phyloP scores from a whole-genome alignment of 1,140 invertebrate species.

The Branchinecta lindahli region DNA sequence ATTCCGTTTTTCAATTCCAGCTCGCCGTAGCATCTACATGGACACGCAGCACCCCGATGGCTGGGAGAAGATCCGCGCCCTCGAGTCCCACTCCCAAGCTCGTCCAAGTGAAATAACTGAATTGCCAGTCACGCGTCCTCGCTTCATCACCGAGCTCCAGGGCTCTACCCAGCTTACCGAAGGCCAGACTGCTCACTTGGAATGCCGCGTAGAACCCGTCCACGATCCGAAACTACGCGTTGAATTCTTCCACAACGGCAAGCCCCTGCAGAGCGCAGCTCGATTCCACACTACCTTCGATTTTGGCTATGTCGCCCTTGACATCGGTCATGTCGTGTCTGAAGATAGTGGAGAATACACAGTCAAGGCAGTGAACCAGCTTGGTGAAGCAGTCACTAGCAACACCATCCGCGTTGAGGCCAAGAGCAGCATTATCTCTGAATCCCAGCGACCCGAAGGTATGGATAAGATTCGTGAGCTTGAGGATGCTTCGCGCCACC shows the following conservation, averaged over 20 bases:
- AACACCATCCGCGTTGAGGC: slow-evolving; percentile 65
- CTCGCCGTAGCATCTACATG: slow-evolving; percentile 62
- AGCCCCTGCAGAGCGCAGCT: slow-evolving; percentile 64
- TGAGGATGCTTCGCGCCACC: slow-evolving; percentile 62
- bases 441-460: slow-evolving; percentile 88
- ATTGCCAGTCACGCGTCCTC: slow-evolving; percentile 53
- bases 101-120: slow-evolving; percentile 64
- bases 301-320: slow-evolving; percentile 85
- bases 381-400: slow-evolving; percentile 67
- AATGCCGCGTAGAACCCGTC: slow-evolving; percentile 76
- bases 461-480: slow-evolving; percentile 83
- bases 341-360: slow-evolving; percentile 91
- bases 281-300: slow-evolving; percentile 86
- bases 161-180: slow-evolving; percentile 68
- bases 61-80: slow-evolving; percentile 71
- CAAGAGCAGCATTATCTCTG: slow-evolving; percentile 73
- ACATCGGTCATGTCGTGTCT: slow-evolving; percentile 71
- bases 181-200: slow-evolving; percentile 74
- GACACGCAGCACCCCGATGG: slow-evolving; percentile 87
- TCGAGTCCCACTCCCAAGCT: slow-evolving; percentile 64
- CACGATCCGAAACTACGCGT: slow-evolving; percentile 77
- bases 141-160: slow-evolving; percentile 56
- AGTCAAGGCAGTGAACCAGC: slow-evolving; percentile 67
- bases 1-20: slow-evolving; percentile 32
- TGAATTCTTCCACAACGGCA: slow-evolving; percentile 80